Base-by-base conservation (phyloP, 2,888 invertebrate species). In the Lithosia quadra region DNA sequence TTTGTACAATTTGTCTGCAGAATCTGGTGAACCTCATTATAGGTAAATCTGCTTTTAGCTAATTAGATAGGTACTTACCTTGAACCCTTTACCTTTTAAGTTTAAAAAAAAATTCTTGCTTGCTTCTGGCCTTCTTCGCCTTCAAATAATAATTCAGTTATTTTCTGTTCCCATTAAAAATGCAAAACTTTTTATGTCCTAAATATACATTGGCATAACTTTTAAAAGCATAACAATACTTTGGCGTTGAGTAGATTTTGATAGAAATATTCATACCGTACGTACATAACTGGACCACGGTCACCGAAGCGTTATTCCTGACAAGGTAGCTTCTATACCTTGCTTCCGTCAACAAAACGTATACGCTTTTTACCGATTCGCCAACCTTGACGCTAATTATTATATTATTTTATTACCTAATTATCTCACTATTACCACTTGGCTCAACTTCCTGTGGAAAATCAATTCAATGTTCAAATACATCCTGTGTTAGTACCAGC, bases 321-420 rank as follows among this genome's bases (percentile, higher is more conserved):
- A 21, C 24, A 39, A 56, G 56, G 36, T 33, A 43, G 34, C 13
- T 21, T 33, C 5, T 49, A 39, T 4, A 34, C 18, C 22, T 21
- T 24, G 71, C 63, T 81, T 82, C 81, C 83, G 77, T 77, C 79
- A 76, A 72, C 69, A 76, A 56, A 55, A 53, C 67, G 66, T 60
- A 55, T 39, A 65, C 65, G 65, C 67, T 65, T 34, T 71, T 75
- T 73, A 73, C 18, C 69, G 65, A 73, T 75, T 77, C 67, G 74
- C 69, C 68, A 57, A 76, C 71, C 71, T 77, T 72, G 67, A 82
- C 76, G 76, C 74, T 74, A 67, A 28, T 71, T 80, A 72, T 70
- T 69, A 73, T 69, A 73, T 72, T 80, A 80, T 82, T 80, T 80
- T 75, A 78, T 80, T 82, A 82, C 76, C 72, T 82, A 75, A 81